These are phyloP conservation scores for Desmodus rotundus DNA, from an alignment of 2,113 vertebrate species.

Conservation along the genomic window DNA sequence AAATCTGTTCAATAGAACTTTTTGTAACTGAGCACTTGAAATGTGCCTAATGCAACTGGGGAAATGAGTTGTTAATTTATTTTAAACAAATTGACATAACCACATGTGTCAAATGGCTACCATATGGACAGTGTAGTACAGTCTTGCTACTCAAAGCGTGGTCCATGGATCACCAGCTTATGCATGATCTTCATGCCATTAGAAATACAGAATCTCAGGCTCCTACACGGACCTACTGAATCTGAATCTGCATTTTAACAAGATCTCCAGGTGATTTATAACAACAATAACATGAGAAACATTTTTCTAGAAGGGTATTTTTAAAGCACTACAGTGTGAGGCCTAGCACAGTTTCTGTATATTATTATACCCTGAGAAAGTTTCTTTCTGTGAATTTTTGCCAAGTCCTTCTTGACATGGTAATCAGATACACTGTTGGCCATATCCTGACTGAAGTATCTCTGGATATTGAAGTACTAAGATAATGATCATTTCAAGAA, in stretches of 20 bases:
- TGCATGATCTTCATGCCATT: neutral
- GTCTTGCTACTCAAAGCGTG: neutral
- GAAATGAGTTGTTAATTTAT: neutral
- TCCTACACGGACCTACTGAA: neutral
- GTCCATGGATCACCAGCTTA: too few species aligned
- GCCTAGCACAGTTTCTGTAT: neutral
- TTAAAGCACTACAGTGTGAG: neutral
- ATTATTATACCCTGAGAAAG: neutral
- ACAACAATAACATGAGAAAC: neutral
- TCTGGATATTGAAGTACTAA: neutral
- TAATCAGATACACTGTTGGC: neutral
- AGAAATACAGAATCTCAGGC: neutral
- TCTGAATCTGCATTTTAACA: neutral
- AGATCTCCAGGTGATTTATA: neutral
- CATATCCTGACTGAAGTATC: neutral
- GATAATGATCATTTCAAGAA: conserved; percentile 17
- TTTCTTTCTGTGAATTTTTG: neutral
- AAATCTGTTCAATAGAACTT: neutral
- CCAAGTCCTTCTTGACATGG: neutral
- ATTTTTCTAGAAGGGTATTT: neutral
- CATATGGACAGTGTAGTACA: neutral
- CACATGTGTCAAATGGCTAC: neutral
- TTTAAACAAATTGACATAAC: neutral
- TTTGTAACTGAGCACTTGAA: neutral
- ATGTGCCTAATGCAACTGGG: neutral